These are phyloP conservation scores for Ganaspis brasiliensis DNA, from an alignment of 2,888 invertebrate species.

Conservation along the genomic window DNA sequence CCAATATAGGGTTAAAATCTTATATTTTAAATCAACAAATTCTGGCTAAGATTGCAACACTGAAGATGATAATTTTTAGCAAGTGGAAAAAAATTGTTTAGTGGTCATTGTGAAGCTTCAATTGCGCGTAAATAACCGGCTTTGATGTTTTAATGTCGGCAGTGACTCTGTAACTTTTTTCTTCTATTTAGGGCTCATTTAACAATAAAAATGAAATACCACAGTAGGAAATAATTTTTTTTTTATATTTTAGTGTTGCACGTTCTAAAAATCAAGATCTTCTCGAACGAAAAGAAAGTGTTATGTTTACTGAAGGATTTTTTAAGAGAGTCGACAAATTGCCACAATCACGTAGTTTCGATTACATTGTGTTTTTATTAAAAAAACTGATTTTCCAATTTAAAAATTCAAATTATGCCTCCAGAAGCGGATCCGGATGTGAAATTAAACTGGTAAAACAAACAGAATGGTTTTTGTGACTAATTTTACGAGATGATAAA, in stretches of 20 bases:
- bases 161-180: not conserved
- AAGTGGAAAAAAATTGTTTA: not conserved
- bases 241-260: not conserved
- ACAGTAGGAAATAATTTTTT: not conserved
- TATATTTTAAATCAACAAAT: too few relatives aligned
- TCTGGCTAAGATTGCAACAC: too few relatives aligned
- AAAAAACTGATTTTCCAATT: too few relatives aligned
- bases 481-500: constrained; percentile 2
- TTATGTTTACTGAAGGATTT: too few relatives aligned
- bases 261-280: not conserved
- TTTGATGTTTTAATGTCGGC: not conserved
- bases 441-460: not conserved
- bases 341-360: too few relatives aligned
- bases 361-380: too few relatives aligned
- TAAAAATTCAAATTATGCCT: too few relatives aligned
- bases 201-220: not conserved
- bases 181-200: not conserved
- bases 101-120: not conserved
- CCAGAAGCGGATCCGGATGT: too few relatives aligned
- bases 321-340: too few relatives aligned
- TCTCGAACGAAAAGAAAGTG: too few relatives aligned
- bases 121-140: not conserved
- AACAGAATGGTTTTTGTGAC: not conserved
- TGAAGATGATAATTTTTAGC: not conserved
- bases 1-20: too few relatives aligned